phyloP scores from a whole-genome alignment of 2,888 invertebrate genomes.

The Nomada hirtipes region DNA sequence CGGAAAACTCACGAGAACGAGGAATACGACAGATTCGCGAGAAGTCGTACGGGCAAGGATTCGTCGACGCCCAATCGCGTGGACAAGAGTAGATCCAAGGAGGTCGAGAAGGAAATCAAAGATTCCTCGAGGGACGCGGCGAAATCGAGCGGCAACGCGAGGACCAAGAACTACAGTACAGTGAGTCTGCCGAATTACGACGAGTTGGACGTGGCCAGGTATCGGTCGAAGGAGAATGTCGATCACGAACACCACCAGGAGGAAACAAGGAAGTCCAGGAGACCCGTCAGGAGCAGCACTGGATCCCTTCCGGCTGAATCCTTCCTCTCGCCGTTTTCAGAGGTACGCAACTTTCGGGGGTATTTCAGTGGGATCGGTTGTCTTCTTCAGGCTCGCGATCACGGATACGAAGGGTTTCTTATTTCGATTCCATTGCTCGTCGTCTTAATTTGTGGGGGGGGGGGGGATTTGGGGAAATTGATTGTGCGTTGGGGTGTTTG shows the following conservation, averaged over 20 bases:
- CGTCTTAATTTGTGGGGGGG: not conserved
- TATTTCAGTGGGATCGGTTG: not conserved
- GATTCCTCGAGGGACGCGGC: constrained; percentile 41
- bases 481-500: not conserved
- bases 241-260: constrained; percentile 40
- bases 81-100: constrained; percentile 55
- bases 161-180: constrained; percentile 84
- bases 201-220: constrained; percentile 79
- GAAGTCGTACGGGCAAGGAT: constrained; percentile 64
- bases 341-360: constrained; percentile 53
- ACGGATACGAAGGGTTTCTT: not conserved
- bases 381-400: not conserved
- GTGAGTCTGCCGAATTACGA: constrained; percentile 86
- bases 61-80: constrained; percentile 71
- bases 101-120: constrained; percentile 43
- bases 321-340: constrained; percentile 68
- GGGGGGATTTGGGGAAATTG: not conserved
- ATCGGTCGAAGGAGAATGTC: constrained; percentile 75
- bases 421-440: not conserved
- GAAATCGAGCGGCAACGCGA: constrained; percentile 55
- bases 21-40: constrained; percentile 73
- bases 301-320: constrained; percentile 72
- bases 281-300: constrained; percentile 72
- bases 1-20: constrained; percentile 64
- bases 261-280: constrained; percentile 78